phyloP scores from a whole-genome alignment of 2,113 vertebrate genomes.

The Setophaga coronata region DNA sequence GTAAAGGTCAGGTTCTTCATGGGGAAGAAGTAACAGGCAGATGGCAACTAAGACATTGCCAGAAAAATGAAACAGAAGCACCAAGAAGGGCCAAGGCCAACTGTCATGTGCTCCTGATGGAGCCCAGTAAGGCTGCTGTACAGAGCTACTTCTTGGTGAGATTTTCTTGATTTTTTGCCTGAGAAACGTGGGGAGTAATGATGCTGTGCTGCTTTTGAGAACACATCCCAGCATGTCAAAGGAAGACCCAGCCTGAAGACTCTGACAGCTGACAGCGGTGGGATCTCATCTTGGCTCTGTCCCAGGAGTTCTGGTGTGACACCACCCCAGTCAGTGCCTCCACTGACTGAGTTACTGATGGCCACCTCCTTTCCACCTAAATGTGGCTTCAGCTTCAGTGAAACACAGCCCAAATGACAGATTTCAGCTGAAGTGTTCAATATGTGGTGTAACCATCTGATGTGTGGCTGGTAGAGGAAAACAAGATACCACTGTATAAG shows the following conservation, averaged over 20 bases:
- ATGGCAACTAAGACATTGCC: constrained; percentile 21
- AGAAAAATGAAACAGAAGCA: neutral
- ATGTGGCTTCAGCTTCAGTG: neutral
- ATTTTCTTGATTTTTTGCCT: neutral
- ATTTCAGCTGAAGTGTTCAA: neutral
- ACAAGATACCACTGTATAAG: neutral
- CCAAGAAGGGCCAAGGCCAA: neutral
- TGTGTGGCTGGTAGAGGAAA: neutral
- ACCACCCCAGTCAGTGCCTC: neutral
- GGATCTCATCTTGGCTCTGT: neutral
- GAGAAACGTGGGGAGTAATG: neutral
- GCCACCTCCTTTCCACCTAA: neutral
- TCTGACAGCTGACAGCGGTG: neutral
- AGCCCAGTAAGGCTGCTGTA: neutral
- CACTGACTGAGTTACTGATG: neutral
- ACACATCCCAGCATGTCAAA: neutral
- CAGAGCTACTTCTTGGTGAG: neutral
- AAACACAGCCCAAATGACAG: neutral
- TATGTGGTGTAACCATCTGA: neutral
- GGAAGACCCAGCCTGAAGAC: neutral
- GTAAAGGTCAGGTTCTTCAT: constrained; percentile 31
- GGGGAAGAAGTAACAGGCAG: constrained; percentile 37
- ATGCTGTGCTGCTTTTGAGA: neutral
- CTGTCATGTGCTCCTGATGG: neutral
- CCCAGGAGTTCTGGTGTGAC: neutral